These are phyloP conservation scores for Romanogobio albipinnatus DNA, from an alignment of 2,113 vertebrate genomes.

Conservation along the genomic window DNA sequence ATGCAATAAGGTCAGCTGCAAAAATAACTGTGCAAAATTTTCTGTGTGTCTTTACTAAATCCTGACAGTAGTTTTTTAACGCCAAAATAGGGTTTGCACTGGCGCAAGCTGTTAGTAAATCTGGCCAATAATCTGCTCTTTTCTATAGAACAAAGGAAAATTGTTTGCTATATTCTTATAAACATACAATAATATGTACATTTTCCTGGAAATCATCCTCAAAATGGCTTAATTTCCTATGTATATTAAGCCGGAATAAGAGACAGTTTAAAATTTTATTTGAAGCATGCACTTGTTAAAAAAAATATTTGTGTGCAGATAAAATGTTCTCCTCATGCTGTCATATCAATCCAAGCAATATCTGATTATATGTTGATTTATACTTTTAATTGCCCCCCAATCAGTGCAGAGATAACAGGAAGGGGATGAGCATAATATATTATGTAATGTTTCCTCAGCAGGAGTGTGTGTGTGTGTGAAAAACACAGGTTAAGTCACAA, in stretches of 20 bases:
- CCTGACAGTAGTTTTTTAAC: no score
- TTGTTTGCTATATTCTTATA: no score
- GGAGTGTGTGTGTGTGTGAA: slow-evolving; percentile 8
- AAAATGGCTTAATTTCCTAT: neutral
- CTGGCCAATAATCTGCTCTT: no score
- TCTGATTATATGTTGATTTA: slow-evolving; percentile 66
- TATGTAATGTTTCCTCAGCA: slow-evolving; percentile 48
- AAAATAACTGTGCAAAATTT: no score
- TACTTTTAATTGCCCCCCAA: slow-evolving; percentile 62
- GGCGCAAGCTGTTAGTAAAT: no score
- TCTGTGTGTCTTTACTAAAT: no score
- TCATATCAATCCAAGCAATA: neutral
- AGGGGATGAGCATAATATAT: slow-evolving; percentile 58
- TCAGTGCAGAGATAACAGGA: slow-evolving; percentile 50
- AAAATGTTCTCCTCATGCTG: neutral
- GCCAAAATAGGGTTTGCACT: no score
- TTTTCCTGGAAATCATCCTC: neutral
- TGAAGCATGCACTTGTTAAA: neutral
- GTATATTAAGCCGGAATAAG: neutral
- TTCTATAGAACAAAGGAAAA: no score
- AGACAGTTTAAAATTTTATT: neutral
- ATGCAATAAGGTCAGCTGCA: no score
- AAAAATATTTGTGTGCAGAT: neutral
- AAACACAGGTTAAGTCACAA: slow-evolving; percentile 16
- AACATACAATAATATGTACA: no score